A percentile compares a stretch with the other conserved stretches of the same genome.
These are phyloP conservation scores for Asobara japonica DNA, from an alignment of 1,140 invertebrate species.

Conservation along the genomic window DNA sequence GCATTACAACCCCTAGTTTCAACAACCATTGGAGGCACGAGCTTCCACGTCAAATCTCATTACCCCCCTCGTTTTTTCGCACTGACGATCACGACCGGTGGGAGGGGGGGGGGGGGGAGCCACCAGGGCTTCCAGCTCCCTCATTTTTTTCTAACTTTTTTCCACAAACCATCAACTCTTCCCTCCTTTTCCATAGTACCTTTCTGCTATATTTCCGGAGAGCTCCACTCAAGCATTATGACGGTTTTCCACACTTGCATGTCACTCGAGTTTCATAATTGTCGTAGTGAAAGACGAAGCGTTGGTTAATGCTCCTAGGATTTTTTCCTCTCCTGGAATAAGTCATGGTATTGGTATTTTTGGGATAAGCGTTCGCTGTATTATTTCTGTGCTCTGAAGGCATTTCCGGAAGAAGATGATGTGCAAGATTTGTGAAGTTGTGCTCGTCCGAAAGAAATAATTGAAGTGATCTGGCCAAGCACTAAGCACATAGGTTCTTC, in stretches of 20 bases:
- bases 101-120: too few relatives aligned
- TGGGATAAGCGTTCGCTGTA: too few relatives aligned
- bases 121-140: slow-evolving; percentile 42
- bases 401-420: too few relatives aligned
- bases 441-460: too few relatives aligned
- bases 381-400: too few relatives aligned
- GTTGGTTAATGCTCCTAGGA: not conserved
- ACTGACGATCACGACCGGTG: slow-evolving; percentile 42
- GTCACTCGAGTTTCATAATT: not conserved
- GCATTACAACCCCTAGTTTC: slow-evolving; percentile 10
- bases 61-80: slow-evolving; percentile 56
- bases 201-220: not conserved
- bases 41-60: slow-evolving; percentile 59
- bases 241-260: slow-evolving; percentile 20
- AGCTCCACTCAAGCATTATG: slow-evolving; percentile 18
- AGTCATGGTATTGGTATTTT: not conserved
- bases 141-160: not conserved
- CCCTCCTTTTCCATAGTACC: slow-evolving; percentile 2
- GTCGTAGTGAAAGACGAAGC: not conserved
- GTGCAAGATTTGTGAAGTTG: too few relatives aligned
- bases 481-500: not conserved
- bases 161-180: not conserved
- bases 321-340: not conserved
- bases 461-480: not conserved
- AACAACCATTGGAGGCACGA: slow-evolving; percentile 33